These are phyloP conservation scores for Monodelphis domestica DNA, from an alignment of 2,797 vertebrate genomes.

Conservation along the genomic window DNA sequence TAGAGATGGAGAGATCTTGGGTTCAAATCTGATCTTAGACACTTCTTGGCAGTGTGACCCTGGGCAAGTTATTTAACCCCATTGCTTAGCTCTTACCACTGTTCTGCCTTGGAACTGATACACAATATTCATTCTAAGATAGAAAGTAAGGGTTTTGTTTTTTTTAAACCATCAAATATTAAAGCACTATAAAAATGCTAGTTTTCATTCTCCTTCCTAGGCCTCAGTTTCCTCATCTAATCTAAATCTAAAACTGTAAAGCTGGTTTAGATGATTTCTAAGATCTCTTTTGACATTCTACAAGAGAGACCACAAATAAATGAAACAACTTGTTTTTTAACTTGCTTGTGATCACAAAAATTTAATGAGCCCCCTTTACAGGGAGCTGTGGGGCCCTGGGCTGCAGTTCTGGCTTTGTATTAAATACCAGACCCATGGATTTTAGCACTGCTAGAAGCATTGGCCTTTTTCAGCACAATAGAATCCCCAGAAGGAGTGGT, in stretches of 20 bases:
- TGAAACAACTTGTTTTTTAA: not conserved
- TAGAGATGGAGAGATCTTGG: no score
- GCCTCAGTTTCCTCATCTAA: not conserved
- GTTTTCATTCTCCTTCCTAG: not conserved
- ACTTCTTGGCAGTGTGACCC: no score
- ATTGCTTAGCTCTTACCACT: no score
- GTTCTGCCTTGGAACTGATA: no score
- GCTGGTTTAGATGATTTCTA: not conserved
- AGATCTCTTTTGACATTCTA: not conserved
- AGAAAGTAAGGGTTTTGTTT: no score
- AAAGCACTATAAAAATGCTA: not conserved
- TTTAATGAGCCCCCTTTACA: not conserved
- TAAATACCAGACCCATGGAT: not conserved
- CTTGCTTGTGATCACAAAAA: not conserved
- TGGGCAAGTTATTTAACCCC: no score
- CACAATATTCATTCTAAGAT: no score
- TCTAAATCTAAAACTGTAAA: not conserved
- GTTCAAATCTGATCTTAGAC: no score
- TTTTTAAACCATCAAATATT: not conserved
- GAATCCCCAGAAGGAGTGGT: not conserved
- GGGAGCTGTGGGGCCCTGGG: not conserved
- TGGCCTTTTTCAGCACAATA: not conserved
- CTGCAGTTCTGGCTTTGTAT: not conserved
- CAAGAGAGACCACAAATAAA: not conserved
- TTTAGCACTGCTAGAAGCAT: not conserved